Conservation (phyloP, 2,797 vertebrate species). For the Lateolabrax maculatus region DNA sequence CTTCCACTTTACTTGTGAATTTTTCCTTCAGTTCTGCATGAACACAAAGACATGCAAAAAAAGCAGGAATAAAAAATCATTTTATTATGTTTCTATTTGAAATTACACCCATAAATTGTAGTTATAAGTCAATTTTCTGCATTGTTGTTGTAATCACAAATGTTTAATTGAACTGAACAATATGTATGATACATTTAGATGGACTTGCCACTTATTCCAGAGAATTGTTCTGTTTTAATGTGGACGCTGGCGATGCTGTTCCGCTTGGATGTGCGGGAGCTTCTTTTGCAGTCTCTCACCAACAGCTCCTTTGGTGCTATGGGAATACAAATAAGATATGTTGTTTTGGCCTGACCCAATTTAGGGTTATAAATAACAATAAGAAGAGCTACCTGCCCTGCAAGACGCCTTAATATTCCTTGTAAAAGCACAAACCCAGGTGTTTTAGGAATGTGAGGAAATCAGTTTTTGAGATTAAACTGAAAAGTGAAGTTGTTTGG, state of each 20-base stretch:
- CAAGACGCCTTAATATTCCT: conserved; percentile 51
- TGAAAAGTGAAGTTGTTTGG: conserved; percentile 77
- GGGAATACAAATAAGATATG: conserved; percentile 81
- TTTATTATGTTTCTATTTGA: not conserved
- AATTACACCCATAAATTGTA: not conserved
- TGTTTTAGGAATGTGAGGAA: conserved; percentile 47
- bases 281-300: conserved; percentile 72
- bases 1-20: conserved; percentile 77
- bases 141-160: conserved; percentile 5
- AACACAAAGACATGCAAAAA: conserved; percentile 30
- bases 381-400: conserved; percentile 68
- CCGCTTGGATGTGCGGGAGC: conserved; percentile 73
- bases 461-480: conserved; percentile 31
- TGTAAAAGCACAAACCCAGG: conserved; percentile 64
- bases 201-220: conserved; percentile 71
- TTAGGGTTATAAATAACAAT: conserved; percentile 83
- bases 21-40: conserved; percentile 70
- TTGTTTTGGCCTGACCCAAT: conserved; percentile 83
- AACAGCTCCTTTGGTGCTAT: conserved; percentile 73
- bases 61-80: not conserved
- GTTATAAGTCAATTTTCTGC: not conserved
- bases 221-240: conserved; percentile 40
- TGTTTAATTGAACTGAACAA: conserved; percentile 5
- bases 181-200: not conserved
- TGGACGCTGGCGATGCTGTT: conserved; percentile 74